Percentiles rank a stretch among this genome's conserved stretches.
phyloP scores from a whole-genome alignment of 2,797 vertebrate genomes.

The Anguilla obscura region DNA sequence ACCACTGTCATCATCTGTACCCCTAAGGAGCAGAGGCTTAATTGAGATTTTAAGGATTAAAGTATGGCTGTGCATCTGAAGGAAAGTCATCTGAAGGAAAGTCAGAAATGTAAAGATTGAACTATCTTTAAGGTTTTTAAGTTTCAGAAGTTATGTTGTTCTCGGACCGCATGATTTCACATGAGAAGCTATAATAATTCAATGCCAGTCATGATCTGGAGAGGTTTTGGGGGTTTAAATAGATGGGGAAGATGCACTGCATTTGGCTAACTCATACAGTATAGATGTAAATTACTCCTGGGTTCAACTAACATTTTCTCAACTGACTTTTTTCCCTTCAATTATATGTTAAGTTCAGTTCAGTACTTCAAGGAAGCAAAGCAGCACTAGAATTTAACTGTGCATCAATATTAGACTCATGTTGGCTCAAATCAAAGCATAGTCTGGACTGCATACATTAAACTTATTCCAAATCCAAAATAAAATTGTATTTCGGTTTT shows the following conservation, averaged over 20 bases:
- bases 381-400: not conserved
- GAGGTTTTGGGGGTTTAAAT: not conserved
- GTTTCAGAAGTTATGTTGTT: not conserved
- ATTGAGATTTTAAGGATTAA: slow-evolving; percentile 42
- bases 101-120: slow-evolving; percentile 15
- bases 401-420: not conserved
- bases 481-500: not conserved
- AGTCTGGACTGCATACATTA: not conserved
- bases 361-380: not conserved
- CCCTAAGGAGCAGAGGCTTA: slow-evolving; percentile 44
- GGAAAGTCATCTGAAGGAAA: slow-evolving; percentile 10
- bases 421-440: no score
- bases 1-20: slow-evolving; percentile 35
- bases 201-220: not conserved
- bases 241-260: not conserved
- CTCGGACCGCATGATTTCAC: not conserved
- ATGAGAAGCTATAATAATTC: not conserved
- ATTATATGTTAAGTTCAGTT: not conserved
- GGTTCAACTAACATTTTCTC: not conserved
- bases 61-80: slow-evolving; percentile 17
- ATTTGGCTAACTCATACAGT: not conserved
- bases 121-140: slow-evolving; percentile 3
- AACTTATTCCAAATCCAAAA: not conserved
- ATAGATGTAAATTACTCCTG: not conserved
- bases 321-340: not conserved